Percentiles rank a stretch among this genome's conserved stretches.
Conservation (phyloP, 2,888 invertebrate genomes). For the Watsonalla binaria region DNA sequence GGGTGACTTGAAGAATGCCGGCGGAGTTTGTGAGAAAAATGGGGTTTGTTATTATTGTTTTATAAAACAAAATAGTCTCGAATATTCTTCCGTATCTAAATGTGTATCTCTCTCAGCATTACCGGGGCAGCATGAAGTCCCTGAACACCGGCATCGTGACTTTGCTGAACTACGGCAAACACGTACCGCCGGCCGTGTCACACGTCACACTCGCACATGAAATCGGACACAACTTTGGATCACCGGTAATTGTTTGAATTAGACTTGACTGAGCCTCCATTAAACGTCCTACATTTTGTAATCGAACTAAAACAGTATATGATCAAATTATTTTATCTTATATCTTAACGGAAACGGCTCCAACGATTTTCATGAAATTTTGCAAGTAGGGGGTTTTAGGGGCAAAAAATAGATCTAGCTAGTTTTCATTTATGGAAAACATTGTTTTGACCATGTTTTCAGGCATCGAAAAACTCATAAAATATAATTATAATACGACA, state of each 20-base stretch:
- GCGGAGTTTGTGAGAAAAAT: conserved; percentile 98
- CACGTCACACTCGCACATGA: conserved; percentile 99
- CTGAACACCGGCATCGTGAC: conserved; percentile 99
- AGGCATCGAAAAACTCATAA: no score
- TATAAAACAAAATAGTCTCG: conserved; percentile 1
- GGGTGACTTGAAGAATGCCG: conserved; percentile 95
- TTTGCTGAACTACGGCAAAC: conserved; percentile 97
- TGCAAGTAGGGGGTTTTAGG: no score
- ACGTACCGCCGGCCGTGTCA: conserved; percentile 98
- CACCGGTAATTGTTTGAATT: conserved; percentile 82
- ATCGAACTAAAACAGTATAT: no score
- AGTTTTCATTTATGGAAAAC: no score
- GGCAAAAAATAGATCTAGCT: no score
- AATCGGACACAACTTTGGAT: conserved; percentile 99
- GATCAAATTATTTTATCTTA: no score
- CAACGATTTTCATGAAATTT: no score
- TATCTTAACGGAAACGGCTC: no score
- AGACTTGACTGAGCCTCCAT: background rate
- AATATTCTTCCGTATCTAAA: background rate
- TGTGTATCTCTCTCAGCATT: conserved; percentile 83
- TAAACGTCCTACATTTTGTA: no score
- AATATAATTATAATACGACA: no score
- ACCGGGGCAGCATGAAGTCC: conserved; percentile 94
- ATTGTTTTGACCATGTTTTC: no score
- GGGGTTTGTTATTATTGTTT: conserved; percentile 81